phyloP scores from a whole-genome alignment of 2,888 invertebrate genomes.

The Microchrysa polita region DNA sequence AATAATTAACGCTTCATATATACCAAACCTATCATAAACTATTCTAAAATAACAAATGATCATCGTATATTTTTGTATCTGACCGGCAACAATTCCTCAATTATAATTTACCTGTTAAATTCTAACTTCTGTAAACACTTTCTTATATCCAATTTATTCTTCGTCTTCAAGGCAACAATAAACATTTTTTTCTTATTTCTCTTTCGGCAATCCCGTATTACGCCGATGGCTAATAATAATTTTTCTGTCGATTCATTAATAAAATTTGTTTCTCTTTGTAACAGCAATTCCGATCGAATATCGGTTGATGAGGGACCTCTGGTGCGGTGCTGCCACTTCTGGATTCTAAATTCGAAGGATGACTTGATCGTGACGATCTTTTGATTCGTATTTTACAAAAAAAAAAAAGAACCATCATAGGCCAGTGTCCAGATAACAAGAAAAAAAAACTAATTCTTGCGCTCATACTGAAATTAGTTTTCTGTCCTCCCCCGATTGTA shows the following conservation, averaged over 20 bases:
- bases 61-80: no score
- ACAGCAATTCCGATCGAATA: conserved; percentile 28
- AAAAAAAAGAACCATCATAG: not conserved
- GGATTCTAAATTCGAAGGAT: conserved; percentile 33
- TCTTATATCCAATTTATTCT: not conserved
- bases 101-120: conserved; percentile 23
- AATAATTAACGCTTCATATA: no score
- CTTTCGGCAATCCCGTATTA: not conserved
- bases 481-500: not conserved
- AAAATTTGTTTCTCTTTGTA: conserved; percentile 46
- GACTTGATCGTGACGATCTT: conserved; percentile 40
- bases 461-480: not conserved
- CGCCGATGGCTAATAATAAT: conserved; percentile 44
- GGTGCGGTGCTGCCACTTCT: no score
- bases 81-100: no score
- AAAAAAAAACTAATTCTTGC: not conserved
- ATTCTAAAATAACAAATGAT: no score
- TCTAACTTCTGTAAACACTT: not conserved
- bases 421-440: not conserved
- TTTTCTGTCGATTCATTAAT: conserved; percentile 47
- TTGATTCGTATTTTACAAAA: not conserved
- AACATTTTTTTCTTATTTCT: no score
- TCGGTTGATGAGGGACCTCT: not conserved
- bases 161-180: not conserved
- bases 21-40: no score